Percentiles rank a stretch among this genome's conserved stretches.
phyloP scores from a whole-genome alignment of 2,113 vertebrate species.

The Bettongia penicillata region DNA sequence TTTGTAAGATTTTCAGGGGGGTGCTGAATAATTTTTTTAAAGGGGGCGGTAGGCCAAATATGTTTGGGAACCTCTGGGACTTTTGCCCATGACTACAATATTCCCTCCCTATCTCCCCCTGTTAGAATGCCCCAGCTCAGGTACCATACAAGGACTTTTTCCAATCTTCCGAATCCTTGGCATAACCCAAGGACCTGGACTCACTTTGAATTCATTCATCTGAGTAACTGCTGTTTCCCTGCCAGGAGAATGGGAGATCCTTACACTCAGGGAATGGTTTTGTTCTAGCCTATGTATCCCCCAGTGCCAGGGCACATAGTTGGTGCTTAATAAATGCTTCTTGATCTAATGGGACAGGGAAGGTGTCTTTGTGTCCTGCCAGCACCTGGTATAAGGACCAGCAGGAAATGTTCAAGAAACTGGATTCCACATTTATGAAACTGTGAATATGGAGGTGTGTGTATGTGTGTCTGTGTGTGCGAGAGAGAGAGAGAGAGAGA shows the following conservation, averaged over 20 bases:
- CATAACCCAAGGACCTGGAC: too few relatives aligned
- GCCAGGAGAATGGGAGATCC: background rate
- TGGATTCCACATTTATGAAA: background rate
- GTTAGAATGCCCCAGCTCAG: background rate
- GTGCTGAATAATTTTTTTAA: too few relatives aligned
- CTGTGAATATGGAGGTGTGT: background rate
- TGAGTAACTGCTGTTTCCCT: background rate
- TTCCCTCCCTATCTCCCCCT: background rate
- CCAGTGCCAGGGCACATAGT: background rate
- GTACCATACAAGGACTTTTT: background rate
- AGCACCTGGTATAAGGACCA: background rate
- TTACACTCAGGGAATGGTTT: background rate
- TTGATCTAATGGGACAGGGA: background rate
- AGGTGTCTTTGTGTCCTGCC: background rate
- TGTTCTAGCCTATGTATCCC: background rate
- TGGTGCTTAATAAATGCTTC: background rate
- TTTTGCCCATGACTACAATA: background rate
- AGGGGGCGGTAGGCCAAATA: too few relatives aligned
- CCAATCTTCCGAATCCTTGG: background rate
- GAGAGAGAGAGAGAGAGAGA: too few relatives aligned
- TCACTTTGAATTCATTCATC: background rate
- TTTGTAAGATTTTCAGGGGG: too few relatives aligned
- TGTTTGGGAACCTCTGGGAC: too few relatives aligned
- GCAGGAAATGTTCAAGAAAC: background rate
- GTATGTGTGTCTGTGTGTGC: too few relatives aligned